Evolutionary conservation across 2,888 invertebrate species (phyloP), one percentile per base, ranked within the genome.

Genomic region (Rhagium mordax): DNA sequence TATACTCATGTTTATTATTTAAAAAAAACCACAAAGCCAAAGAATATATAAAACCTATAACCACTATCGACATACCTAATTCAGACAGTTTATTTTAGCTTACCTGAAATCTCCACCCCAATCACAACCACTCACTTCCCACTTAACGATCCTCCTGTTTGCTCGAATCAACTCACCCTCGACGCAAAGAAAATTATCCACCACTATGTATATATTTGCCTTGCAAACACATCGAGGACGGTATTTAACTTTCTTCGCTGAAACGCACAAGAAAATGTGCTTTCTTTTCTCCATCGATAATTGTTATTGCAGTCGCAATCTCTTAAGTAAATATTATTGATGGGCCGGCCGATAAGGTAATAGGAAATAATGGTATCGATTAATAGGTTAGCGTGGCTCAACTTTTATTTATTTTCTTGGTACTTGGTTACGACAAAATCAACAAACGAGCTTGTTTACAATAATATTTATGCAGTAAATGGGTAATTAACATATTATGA

Each of bases 271-370:
- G 55, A 27, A 27, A 57, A 57, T 57, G 24, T 27, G 24, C 55
- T 57, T 24, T 57, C 55, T 27, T 57, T 27, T 24, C 55, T 53
- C n/a, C n/a, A 53, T 10, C 53, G 8, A 53, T 20, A 53, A 20
- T 24, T 24, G 55, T n/a, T 57, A 24, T 57, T 6, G 27, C 6
- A 24, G 55, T 27, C 15, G 55, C 55, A 55, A 55, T 55, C 55
- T 27, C 41, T 15, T 27, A 27, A 27, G 55, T 27, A 24, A 57
- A 57, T 57, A 57, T 57, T 57, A 24, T 24, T n/a, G 55, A 27
- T 57, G 27, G 24, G 27, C 15, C 27, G 27, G 24, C 15, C 15
- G 27, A 1, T 24, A 13, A 57, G 16, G 55, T 27, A 24, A 53
- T 21, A 53, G 53, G 21, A 53, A 53, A 53, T 53, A 53, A 53